Evolutionary conservation across 2,113 vertebrate genomes (phyloP).

Genomic region (Lycaon pictus): DNA sequence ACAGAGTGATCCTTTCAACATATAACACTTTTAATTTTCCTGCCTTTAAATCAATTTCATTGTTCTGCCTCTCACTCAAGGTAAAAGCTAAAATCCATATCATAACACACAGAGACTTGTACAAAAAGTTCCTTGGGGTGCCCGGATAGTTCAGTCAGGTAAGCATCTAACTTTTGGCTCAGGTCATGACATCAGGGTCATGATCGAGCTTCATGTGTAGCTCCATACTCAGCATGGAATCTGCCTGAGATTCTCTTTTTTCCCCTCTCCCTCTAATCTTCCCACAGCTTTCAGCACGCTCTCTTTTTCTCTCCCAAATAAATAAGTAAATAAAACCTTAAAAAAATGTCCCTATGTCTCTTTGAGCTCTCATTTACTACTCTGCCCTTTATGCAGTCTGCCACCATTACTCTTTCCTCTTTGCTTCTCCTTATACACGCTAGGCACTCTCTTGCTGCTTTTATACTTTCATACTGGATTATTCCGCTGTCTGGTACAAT

Average conservation of each 20-base stretch:
- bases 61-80: neutral
- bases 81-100: neutral
- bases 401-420: neutral
- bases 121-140: neutral
- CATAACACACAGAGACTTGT: neutral
- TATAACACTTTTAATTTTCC: neutral
- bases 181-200: neutral
- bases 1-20: neutral
- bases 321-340: neutral
- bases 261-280: neutral
- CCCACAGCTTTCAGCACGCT: neutral
- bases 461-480: neutral
- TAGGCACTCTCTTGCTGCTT: rapidly evolving
- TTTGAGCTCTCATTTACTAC: neutral
- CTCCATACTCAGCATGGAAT: neutral
- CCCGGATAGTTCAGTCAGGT: neutral
- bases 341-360: neutral
- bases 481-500: neutral
- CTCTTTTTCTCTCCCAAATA: neutral
- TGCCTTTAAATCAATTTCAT: neutral
- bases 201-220: neutral
- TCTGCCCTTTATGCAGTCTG: too few relatives aligned
- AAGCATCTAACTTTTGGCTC: neutral
- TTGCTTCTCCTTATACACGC: neutral
- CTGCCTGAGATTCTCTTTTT: neutral